Percentiles rank a stretch among this genome's conserved stretches.
These are phyloP conservation scores for Brachycybe producta DNA, from an alignment of 2,888 invertebrate genomes.

Conservation along the genomic window DNA sequence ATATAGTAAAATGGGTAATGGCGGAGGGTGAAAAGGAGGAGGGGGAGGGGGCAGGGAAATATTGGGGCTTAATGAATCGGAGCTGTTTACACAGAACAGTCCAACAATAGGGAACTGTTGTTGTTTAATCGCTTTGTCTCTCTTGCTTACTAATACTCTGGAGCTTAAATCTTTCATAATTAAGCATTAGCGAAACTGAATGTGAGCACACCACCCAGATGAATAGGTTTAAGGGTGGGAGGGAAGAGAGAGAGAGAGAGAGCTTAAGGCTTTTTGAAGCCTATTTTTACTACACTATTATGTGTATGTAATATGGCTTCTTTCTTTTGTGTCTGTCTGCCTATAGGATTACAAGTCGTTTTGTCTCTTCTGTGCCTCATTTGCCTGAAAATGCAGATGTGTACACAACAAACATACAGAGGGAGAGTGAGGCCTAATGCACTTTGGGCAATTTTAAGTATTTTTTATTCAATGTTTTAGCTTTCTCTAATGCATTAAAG, in stretches of 20 bases:
- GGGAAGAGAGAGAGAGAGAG: not conserved
- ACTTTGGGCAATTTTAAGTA: too few relatives aligned
- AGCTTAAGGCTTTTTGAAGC: not conserved
- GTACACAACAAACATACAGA: too few relatives aligned
- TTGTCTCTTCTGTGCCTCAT: too few relatives aligned
- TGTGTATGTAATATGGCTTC: too few relatives aligned
- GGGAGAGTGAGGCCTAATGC: too few relatives aligned
- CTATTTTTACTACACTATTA: too few relatives aligned
- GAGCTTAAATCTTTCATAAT: slow-evolving; percentile 16
- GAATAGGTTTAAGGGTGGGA: not conserved
- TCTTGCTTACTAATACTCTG: slow-evolving; percentile 5
- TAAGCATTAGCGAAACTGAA: slow-evolving; percentile 15
- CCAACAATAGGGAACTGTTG: slow-evolving; percentile 5
- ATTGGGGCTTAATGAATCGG: not conserved
- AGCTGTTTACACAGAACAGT: slow-evolving; percentile 8
- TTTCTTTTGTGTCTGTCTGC: too few relatives aligned
- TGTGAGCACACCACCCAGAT: too few relatives aligned
- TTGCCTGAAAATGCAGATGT: too few relatives aligned
- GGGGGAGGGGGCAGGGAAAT: not conserved
- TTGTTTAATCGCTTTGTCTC: slow-evolving; percentile 15
- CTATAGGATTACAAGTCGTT: too few relatives aligned
- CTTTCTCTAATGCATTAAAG: too few relatives aligned
- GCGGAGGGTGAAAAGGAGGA: not conserved
- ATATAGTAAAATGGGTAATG: not conserved
- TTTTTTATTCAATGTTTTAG: too few relatives aligned